Evolutionary conservation across 2,113 vertebrate genomes (phyloP).

Genomic region (Grallaria varia): DNA sequence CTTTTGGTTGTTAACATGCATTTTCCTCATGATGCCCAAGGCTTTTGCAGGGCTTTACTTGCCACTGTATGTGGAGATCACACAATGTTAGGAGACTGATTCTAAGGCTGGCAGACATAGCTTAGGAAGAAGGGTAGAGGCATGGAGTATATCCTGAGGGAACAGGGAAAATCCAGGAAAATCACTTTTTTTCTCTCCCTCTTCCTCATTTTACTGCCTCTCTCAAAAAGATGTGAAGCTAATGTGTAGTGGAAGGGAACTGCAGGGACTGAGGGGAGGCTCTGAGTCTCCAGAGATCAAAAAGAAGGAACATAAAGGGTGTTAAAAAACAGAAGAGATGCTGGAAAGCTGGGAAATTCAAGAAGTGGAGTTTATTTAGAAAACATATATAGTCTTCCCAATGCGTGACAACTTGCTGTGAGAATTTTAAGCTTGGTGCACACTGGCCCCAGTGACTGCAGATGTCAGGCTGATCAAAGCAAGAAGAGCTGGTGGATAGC

Average conservation of each 20-base stretch:
- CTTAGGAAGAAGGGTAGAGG: neutral
- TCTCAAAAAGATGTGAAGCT: neutral
- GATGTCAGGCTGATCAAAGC: neutral
- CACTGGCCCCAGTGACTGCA: neutral
- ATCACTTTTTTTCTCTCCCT: neutral
- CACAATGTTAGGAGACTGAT: neutral
- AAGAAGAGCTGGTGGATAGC: neutral
- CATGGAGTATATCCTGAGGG: neutral
- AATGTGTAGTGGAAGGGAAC: neutral
- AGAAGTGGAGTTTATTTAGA: neutral
- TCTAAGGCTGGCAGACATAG: neutral
- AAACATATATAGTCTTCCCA: neutral
- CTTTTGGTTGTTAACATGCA: neutral
- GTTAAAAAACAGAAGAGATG: neutral
- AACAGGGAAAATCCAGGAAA: neutral
- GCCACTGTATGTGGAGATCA: rapidly evolving
- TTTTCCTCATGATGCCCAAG: neutral
- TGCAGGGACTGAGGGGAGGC: neutral
- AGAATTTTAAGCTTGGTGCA: neutral
- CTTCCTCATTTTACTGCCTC: neutral
- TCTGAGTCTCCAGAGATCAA: neutral
- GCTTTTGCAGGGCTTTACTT: neutral
- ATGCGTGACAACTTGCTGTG: neutral
- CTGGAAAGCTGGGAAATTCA: neutral
- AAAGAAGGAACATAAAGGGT: neutral